These are phyloP conservation scores for Matsumurasca onukii DNA, from an alignment of 1,140 invertebrate genomes.

Conservation along the genomic window DNA sequence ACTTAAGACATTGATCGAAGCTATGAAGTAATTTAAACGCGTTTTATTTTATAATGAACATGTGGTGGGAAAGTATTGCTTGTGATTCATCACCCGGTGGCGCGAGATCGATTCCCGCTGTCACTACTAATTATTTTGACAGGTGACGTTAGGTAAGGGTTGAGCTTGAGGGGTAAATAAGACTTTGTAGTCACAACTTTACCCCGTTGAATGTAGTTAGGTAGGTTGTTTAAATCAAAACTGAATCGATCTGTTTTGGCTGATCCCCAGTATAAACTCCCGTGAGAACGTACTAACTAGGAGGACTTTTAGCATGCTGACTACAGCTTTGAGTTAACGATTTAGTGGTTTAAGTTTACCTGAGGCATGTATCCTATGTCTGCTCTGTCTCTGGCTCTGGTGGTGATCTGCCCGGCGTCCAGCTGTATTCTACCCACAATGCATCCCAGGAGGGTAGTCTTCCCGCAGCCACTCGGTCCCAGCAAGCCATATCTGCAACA, in stretches of 20 bases:
- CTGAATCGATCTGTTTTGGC: background rate
- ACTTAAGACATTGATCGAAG: no score
- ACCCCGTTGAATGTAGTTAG: background rate
- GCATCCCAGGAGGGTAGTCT: constrained; percentile 80
- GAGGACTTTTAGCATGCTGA: background rate
- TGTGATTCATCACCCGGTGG: no score
- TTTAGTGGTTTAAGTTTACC: constrained; percentile 53
- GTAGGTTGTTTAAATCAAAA: background rate
- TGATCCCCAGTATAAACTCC: background rate
- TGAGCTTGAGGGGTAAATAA: no score
- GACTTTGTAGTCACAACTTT: background rate
- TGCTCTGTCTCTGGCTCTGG: constrained; percentile 74
- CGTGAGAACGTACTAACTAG: background rate
- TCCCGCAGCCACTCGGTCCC: constrained; percentile 80
- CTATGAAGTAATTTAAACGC: no score
- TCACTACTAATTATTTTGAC: no score
- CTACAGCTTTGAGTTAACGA: no score
- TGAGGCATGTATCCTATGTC: constrained; percentile 84
- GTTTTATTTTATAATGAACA: no score
- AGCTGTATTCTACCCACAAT: constrained; percentile 77
- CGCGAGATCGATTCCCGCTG: no score
- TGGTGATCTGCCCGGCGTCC: constrained; percentile 76
- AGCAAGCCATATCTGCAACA: constrained; percentile 72
- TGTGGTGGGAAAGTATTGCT: no score
- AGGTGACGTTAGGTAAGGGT: no score